Percentiles rank a stretch among this genome's conserved stretches.
Evolutionary conservation across 2,888 invertebrate species (phyloP).

Genomic region (Phymatocera aterrima): DNA sequence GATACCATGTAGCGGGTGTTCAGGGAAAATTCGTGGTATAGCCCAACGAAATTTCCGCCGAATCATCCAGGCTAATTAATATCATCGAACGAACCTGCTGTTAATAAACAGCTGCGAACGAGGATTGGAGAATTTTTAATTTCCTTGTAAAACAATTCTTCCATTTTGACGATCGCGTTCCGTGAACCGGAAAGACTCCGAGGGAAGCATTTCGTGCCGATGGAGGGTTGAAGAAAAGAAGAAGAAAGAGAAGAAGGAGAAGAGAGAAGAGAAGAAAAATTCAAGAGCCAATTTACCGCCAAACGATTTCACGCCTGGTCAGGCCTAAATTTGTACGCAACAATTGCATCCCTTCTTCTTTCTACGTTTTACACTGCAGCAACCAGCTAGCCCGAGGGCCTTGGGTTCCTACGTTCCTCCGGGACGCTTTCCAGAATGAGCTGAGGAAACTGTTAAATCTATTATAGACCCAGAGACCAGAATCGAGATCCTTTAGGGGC

Average conservation of each 20-base stretch:
- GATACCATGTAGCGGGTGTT: not conserved
- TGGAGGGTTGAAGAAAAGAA: not conserved
- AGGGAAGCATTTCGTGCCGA: not conserved
- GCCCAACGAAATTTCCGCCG: constrained; percentile 11
- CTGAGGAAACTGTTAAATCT: constrained; percentile 66
- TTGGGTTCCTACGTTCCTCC: not conserved
- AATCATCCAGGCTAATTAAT: constrained; percentile 58
- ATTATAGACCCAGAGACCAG: constrained; percentile 57
- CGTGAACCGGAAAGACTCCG: constrained; percentile 35
- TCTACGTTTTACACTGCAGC: constrained; percentile 1
- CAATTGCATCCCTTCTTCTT: constrained; percentile 32
- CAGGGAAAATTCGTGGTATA: constrained; percentile 10
- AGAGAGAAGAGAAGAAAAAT: constrained; percentile 32
- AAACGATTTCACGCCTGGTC: constrained; percentile 46
- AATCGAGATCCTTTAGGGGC: constrained; percentile 58
- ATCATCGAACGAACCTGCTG: constrained; percentile 41
- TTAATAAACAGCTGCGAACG: constrained; percentile 29
- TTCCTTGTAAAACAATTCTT: constrained; percentile 30
- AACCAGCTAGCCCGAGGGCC: not conserved
- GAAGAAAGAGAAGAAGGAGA: not conserved
- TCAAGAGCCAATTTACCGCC: constrained; percentile 45
- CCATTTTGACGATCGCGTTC: not conserved
- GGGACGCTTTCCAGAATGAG: constrained; percentile 22
- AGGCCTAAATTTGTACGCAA: constrained; percentile 34
- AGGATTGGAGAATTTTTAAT: not conserved